Evolutionary conservation across 2,797 vertebrate species (phyloP), one percentile per base, ranked within the genome.

Genomic region (Antennarius maculatus): DNA sequence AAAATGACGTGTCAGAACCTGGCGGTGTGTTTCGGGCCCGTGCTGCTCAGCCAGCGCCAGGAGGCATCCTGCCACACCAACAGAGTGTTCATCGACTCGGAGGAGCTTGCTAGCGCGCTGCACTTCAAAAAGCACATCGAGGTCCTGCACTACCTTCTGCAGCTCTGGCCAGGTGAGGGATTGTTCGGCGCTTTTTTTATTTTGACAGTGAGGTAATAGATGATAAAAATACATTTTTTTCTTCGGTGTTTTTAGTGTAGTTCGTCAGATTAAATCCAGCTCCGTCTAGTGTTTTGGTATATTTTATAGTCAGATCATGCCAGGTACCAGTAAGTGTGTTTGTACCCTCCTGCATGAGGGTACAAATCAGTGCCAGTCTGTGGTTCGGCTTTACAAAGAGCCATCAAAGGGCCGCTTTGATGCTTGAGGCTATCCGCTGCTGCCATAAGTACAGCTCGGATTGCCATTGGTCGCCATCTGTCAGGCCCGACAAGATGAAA

Each of bases 101-200:
- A 98, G 91, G 97, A 99, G 86, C 94, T 99, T 50, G 96, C 97
- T 50, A 98, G 94, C 76, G 97, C 97, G 8, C 91, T 99, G 86
- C 95, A 99, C 89, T 99, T 99, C 93, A 99, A 99, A 83, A 99
- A 98, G 75, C 97, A 98, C 90, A 99, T 99, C n/a, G 97, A 99
- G 74, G 97, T 98, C 73, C 95, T 99, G 75, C 97, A 99, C 89
- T 99, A 99, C 77, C 92, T 99, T 77, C 95, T 99, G 54, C 97
- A 98, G 71, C 93, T 99, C 18, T 99, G 97, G 97, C 97, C 97
- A 94, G 96, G 97, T 99, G 92, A 82, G 11, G 0, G 1, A 12
- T 4, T 15, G 2, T 6, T 1, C 31, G 3, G 31, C 31, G 31
- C 5, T 34, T 34, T 34, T 34, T 34, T 34, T 34, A 2, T 34